A percentile compares a stretch with the other conserved stretches of the same genome.
These are phyloP conservation scores for Drosophila bunnanda DNA, from an alignment of 2,888 invertebrate genomes.

Conservation along the genomic window DNA sequence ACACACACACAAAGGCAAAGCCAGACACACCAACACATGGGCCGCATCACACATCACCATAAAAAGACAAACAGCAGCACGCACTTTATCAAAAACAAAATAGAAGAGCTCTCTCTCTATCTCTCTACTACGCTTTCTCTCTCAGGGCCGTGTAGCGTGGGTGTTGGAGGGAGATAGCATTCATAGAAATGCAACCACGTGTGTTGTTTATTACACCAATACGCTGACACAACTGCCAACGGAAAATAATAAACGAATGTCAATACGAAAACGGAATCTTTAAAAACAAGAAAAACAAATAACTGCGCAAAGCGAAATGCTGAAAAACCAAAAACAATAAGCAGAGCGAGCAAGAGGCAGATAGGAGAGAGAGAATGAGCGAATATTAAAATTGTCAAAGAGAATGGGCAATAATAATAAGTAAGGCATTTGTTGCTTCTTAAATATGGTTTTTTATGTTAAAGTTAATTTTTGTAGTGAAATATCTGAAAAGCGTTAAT, in stretches of 20 bases:
- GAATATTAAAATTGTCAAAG: slow-evolving; percentile 25
- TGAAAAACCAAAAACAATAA: slow-evolving; percentile 57
- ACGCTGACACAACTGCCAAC: slow-evolving; percentile 19
- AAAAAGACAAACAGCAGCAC: slow-evolving; percentile 42
- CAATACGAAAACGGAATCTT: slow-evolving; percentile 71
- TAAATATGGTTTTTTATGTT: background rate
- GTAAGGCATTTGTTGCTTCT: slow-evolving; percentile 7
- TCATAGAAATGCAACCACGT: slow-evolving; percentile 74
- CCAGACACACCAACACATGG: slow-evolving; percentile 33
- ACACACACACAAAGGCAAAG: slow-evolving; percentile 48
- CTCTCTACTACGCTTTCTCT: background rate
- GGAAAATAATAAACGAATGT: slow-evolving; percentile 66
- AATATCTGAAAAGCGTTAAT: too few species aligned
- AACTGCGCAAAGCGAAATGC: slow-evolving; percentile 69
- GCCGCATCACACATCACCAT: slow-evolving; percentile 34
- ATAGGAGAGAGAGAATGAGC: slow-evolving; percentile 1
- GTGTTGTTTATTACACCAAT: slow-evolving; percentile 66
- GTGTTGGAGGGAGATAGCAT: slow-evolving; percentile 24
- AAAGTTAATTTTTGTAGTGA: background rate
- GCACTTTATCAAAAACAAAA: slow-evolving; percentile 54
- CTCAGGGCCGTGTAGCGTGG: slow-evolving; percentile 10
- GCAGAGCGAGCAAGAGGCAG: slow-evolving; percentile 16
- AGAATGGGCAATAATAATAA: slow-evolving; percentile 14
- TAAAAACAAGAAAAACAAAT: slow-evolving; percentile 79
- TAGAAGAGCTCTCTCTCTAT: slow-evolving; percentile 22